phyloP scores from a whole-genome alignment of 2,113 vertebrate genomes.

The Nipponia nippon region DNA sequence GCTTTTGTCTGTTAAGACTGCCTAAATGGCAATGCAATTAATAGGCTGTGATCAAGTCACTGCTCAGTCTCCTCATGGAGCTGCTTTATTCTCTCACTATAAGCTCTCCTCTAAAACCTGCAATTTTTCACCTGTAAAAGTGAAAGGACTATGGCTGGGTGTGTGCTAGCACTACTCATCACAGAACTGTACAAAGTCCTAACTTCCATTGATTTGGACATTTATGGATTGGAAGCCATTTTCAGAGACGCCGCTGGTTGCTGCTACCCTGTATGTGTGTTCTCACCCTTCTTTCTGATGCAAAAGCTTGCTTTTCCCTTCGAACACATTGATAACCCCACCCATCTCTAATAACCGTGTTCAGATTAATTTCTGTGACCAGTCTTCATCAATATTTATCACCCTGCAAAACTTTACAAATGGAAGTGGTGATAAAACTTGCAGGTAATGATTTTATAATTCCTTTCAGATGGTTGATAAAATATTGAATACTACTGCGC shows the following conservation, averaged over 20 bases:
- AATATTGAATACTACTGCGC: constrained; percentile 7
- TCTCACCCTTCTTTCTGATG: not conserved
- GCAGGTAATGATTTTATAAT: constrained; percentile 35
- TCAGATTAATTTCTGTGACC: not conserved
- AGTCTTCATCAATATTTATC: constrained; percentile 24
- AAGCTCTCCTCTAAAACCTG: not conserved
- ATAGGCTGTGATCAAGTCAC: not conserved
- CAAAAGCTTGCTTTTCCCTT: not conserved
- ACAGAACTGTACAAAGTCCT: not conserved
- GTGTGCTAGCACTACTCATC: not conserved
- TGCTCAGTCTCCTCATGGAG: not conserved
- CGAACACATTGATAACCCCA: not conserved
- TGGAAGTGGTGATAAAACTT: not conserved
- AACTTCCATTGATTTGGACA: not conserved
- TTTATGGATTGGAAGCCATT: not conserved
- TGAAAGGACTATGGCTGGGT: not conserved
- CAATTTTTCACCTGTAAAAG: not conserved
- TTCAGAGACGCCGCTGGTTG: not conserved
- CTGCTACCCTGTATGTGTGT: not conserved
- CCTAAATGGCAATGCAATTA: not conserved
- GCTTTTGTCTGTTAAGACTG: not conserved
- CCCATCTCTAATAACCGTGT: not conserved
- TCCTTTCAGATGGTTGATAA: constrained; percentile 28
- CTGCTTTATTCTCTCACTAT: not conserved
- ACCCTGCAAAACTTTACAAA: not conserved